These are phyloP conservation scores for Hetaerina titia DNA, from an alignment of 2,888 invertebrate species.

Conservation along the genomic window DNA sequence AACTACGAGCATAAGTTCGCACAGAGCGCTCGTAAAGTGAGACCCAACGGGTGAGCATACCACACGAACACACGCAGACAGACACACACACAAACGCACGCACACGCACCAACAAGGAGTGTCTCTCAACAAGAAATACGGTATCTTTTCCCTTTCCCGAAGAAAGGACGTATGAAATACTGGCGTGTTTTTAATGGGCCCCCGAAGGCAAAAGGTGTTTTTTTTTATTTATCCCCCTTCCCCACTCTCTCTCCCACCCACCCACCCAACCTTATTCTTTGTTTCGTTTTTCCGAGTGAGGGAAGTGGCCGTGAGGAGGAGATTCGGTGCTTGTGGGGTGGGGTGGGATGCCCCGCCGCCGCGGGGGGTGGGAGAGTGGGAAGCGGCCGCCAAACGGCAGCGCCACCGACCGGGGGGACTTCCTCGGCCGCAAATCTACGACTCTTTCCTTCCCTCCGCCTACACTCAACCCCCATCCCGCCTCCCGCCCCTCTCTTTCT, in stretches of 20 bases:
- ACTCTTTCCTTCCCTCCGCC: not conserved
- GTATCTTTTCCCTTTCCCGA: conserved; percentile 13
- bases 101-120: conserved; percentile 33
- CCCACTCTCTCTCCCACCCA: not conserved
- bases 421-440: conserved; percentile 25
- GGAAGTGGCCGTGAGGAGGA: conserved; percentile 12
- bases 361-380: not conserved
- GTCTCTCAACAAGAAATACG: conserved; percentile 55
- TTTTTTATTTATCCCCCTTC: not conserved
- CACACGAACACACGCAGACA: not conserved
- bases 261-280: conserved; percentile 43
- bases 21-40: not conserved
- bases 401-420: not conserved
- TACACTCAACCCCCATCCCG: not conserved
- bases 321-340: not conserved
- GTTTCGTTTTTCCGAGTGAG: conserved; percentile 50
- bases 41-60: not conserved
- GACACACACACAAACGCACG: not conserved
- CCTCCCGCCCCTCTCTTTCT: not conserved
- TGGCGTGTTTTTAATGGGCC: conserved; percentile 55
- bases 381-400: not conserved
- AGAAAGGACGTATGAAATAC: conserved; percentile 43
- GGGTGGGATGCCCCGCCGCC: not conserved
- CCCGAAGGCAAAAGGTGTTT: conserved; percentile 49
- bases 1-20: not conserved